Base-by-base conservation (phyloP, 2,113 vertebrate genomes). In the Takifugu flavidus region DNA sequence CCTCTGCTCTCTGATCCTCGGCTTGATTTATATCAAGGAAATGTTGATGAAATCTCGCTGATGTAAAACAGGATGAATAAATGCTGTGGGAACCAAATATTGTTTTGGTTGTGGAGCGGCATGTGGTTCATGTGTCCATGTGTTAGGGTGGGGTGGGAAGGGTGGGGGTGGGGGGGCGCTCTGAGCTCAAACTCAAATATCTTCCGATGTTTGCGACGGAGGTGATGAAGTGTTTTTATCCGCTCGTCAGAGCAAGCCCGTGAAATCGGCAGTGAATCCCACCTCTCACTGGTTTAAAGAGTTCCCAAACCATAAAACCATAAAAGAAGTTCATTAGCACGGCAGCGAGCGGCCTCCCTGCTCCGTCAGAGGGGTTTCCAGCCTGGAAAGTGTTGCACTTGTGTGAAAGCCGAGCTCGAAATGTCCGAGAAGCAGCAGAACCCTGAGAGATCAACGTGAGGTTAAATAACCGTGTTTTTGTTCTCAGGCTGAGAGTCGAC, bases 11-110 rank as follows among this genome's bases (percentile, higher is more conserved):
- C 83, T 87, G 78, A 86, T 84, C 82, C 80, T 85, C 72, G 69
- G 73, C 67, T 78, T 73, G 77, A 82, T 83, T 86, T 84, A 86
- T 61, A 82, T 74, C 77, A 56, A 61, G 73, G 84, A 86, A 83
- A 83, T 71, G 77, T 73, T 75, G 84, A 86, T 86, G 84, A 86
- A 82, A 86, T 80, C 78, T 73, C 82, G 79, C 56, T 85, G 82
- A 83, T 83, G 86, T 84, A 80, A 62, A 82, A 85, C 83, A 86
- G 83, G 76, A 82, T 57, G 84, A 79, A 74, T 67, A 75, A 82
- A 87, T 57, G 82, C 82, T 84, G 80, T 80, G 80, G 84, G 82
- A 83, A 86, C 73, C 49, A 52, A 76, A 68, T 77, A 79, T 84
- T 84, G 84, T 83, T 85, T 80, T 74, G 77, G 72, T 82, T 62